Evolutionary conservation across 2,797 vertebrate genomes (phyloP).

Genomic region (Tiaroga cobitis): DNA sequence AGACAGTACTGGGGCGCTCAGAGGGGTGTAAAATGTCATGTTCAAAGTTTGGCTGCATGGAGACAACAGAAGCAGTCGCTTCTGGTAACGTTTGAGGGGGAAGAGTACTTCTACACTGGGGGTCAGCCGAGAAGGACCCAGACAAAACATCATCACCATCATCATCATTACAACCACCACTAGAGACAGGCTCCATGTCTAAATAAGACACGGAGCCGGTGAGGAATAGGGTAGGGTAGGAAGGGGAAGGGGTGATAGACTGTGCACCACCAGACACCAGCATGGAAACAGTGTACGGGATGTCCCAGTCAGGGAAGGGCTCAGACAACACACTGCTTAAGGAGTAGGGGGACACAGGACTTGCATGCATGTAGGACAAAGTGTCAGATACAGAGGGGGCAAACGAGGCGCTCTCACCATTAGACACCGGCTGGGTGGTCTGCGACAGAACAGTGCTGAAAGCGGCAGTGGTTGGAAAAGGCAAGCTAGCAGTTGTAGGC

Average conservation of each 20-base stretch:
- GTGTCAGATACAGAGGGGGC: slow-evolving; percentile 73
- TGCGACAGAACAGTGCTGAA: slow-evolving; percentile 78
- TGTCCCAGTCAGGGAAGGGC: slow-evolving; percentile 76
- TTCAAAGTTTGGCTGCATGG: slow-evolving; percentile 70
- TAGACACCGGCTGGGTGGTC: slow-evolving; percentile 85
- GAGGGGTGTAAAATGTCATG: slow-evolving; percentile 71
- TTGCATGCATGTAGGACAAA: slow-evolving; percentile 87
- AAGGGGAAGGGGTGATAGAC: slow-evolving; percentile 77
- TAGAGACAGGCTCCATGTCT: slow-evolving; percentile 72
- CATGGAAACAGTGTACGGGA: slow-evolving; percentile 80
- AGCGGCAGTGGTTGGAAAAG: slow-evolving; percentile 67
- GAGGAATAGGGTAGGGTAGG: slow-evolving; percentile 71
- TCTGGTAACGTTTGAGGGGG: slow-evolving; percentile 77
- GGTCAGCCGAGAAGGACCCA: slow-evolving; percentile 66
- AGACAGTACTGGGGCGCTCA: slow-evolving; percentile 71
- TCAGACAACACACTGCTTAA: slow-evolving; percentile 80
- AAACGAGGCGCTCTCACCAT: slow-evolving; percentile 86
- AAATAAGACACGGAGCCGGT: slow-evolving; percentile 80
- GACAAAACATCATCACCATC: slow-evolving; percentile 79
- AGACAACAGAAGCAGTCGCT: slow-evolving; percentile 71
- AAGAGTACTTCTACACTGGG: slow-evolving; percentile 75
- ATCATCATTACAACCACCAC: slow-evolving; percentile 74
- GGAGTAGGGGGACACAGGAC: slow-evolving; percentile 83
- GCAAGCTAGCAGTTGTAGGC: slow-evolving; percentile 77
- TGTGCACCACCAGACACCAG: slow-evolving; percentile 76